Percentiles rank a stretch among this genome's conserved stretches.
phyloP scores from a whole-genome alignment of 2,888 invertebrate species.

The Germaria angustata region DNA sequence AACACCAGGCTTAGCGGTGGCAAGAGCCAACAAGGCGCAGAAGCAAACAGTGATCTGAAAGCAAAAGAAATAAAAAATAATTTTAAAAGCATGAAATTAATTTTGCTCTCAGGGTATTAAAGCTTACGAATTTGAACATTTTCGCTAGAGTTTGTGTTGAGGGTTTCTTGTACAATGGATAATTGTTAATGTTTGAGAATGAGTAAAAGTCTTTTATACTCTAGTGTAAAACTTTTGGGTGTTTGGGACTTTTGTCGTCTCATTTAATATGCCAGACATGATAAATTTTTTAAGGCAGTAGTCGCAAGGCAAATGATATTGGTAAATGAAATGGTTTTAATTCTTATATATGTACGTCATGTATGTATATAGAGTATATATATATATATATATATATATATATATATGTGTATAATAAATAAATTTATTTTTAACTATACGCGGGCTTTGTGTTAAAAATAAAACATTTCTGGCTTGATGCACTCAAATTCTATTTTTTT shows the following conservation, averaged over 20 bases:
- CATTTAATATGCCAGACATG: constrained; percentile 42
- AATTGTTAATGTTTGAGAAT: constrained; percentile 6
- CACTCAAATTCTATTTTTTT: too few relatives aligned
- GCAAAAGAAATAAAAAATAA: background rate
- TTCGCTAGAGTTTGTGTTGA: constrained; percentile 59
- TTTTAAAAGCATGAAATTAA: background rate
- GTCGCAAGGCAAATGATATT: background rate
- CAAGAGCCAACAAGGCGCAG: constrained; percentile 73
- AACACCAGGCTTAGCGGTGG: constrained; percentile 64
- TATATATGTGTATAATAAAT: too few relatives aligned
- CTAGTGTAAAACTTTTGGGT: background rate
- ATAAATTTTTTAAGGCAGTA: background rate
- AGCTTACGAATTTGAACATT: constrained; percentile 76
- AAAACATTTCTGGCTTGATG: too few relatives aligned
- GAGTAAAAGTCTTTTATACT: constrained; percentile 32
- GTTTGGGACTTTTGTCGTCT: background rate
- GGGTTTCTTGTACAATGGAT: constrained; percentile 7
- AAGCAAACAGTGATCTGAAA: constrained; percentile 73
- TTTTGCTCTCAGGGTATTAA: background rate
- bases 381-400: too few relatives aligned
- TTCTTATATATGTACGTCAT: too few relatives aligned
- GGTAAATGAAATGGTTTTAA: background rate
- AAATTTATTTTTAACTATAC: too few relatives aligned
- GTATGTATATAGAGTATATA: too few relatives aligned
- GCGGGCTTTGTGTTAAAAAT: too few relatives aligned